A percentile compares a stretch with the other conserved stretches of the same genome.
phyloP scores from a whole-genome alignment of 2,888 invertebrate genomes.

The Drosophila setosimentum region DNA sequence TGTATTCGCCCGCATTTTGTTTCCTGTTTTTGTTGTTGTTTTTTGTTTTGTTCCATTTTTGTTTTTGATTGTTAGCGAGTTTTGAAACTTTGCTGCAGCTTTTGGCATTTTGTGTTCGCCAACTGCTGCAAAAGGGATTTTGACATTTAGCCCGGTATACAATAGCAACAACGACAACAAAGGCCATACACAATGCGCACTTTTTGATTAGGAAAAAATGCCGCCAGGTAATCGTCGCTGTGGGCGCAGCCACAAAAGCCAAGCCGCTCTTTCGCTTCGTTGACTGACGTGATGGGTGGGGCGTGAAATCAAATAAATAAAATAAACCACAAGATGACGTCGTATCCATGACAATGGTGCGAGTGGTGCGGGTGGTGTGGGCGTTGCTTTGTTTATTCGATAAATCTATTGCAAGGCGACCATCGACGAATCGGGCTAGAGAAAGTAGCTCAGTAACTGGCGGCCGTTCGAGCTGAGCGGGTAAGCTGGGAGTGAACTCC shows the following conservation, averaged over 20 bases:
- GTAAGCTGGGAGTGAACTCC: slow-evolving; percentile 53
- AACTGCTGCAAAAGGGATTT: slow-evolving; percentile 35
- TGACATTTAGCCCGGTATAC: slow-evolving; percentile 17
- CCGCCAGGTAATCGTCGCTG: slow-evolving; percentile 70
- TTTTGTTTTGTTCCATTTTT: slow-evolving; percentile 2
- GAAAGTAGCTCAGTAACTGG: slow-evolving; percentile 66
- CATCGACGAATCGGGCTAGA: slow-evolving; percentile 46
- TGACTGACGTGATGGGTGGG: slow-evolving; percentile 39
- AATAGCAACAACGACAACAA: slow-evolving; percentile 44
- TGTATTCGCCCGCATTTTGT: slow-evolving; percentile 40
- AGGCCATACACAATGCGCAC: slow-evolving; percentile 65
- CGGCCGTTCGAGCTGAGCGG: slow-evolving; percentile 69
- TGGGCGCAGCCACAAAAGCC: slow-evolving; percentile 70
- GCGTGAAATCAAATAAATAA: slow-evolving; percentile 75
- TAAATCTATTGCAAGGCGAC: slow-evolving; percentile 71
- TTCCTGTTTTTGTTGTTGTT: background rate
- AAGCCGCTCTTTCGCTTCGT: slow-evolving; percentile 48
- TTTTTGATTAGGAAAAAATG: slow-evolving; percentile 73
- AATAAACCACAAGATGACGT: slow-evolving; percentile 79
- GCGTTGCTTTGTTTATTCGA: slow-evolving; percentile 72
- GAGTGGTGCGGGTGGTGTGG: slow-evolving; percentile 24
- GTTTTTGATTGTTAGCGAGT: slow-evolving; percentile 51
- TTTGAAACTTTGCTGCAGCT: slow-evolving; percentile 55
- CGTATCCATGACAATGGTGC: slow-evolving; percentile 70
- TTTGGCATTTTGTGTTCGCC: slow-evolving; percentile 45